A percentile compares a stretch with the other conserved stretches of the same genome.
Evolutionary conservation across 2,888 invertebrate species (phyloP).

Genomic region (Drosophila barbarae): DNA sequence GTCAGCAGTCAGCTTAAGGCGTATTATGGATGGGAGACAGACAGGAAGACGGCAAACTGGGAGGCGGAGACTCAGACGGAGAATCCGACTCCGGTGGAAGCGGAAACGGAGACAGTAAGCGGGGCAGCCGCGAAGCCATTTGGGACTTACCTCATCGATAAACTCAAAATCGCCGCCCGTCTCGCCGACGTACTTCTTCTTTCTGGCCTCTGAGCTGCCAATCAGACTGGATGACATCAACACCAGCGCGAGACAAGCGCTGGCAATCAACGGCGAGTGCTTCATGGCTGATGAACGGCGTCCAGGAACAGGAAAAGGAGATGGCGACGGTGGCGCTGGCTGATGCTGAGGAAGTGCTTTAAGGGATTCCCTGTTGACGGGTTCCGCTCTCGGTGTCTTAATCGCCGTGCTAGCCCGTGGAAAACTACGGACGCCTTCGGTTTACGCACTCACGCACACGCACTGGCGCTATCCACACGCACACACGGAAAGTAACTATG

Average conservation of each 20-base stretch:
- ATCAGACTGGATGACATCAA: constrained; percentile 77
- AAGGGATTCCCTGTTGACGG: constrained; percentile 52
- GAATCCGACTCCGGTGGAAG: constrained; percentile 31
- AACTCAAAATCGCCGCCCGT: constrained; percentile 88
- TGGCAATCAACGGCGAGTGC: constrained; percentile 77
- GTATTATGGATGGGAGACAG: constrained; percentile 53
- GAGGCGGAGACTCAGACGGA: constrained; percentile 34
- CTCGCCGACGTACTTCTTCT: constrained; percentile 86
- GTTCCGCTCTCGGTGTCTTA: constrained; percentile 48
- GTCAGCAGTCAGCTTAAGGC: constrained; percentile 59
- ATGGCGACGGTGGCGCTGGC: constrained; percentile 29
- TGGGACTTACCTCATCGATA: constrained; percentile 85
- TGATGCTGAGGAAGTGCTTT: constrained; percentile 35
- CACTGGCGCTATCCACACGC: constrained; percentile 32
- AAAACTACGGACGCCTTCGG: constrained; percentile 38
- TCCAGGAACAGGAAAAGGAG: constrained; percentile 35
- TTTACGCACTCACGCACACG: constrained; percentile 34
- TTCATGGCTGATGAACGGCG: constrained; percentile 64
- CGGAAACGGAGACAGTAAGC: constrained; percentile 30
- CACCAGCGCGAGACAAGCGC: constrained; percentile 77
- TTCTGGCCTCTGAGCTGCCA: constrained; percentile 80
- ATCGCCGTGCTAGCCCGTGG: constrained; percentile 26
- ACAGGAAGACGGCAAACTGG: constrained; percentile 35
- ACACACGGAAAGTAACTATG: constrained; percentile 26
- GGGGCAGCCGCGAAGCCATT: constrained; percentile 37